phyloP scores from a whole-genome alignment of 2,113 vertebrate genomes.

The Neogale vison region DNA sequence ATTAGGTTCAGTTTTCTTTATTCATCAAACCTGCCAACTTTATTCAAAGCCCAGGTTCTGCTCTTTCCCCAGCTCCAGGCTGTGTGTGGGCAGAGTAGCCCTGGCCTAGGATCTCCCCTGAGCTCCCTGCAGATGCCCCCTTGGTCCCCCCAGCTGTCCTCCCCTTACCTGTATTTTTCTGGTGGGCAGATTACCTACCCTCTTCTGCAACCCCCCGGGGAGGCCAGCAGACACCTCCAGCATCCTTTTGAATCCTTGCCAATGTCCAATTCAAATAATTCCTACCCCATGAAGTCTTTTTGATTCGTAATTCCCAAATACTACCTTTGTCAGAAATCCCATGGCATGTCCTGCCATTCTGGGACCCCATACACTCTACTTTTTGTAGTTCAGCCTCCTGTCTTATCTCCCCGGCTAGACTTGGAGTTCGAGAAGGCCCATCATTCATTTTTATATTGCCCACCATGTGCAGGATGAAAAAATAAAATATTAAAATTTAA shows the following conservation, averaged over 20 bases:
- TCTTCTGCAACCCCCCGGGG: not conserved
- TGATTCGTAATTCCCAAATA: not conserved
- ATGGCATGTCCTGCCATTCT: not conserved
- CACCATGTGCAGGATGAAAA: not conserved
- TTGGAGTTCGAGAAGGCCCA: not conserved
- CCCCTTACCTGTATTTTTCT: not conserved
- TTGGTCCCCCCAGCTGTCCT: not conserved
- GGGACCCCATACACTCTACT: not conserved
- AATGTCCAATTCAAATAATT: not conserved
- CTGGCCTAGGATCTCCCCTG: not conserved
- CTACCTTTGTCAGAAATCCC: not conserved
- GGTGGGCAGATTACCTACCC: not conserved
- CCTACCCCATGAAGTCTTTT: not conserved
- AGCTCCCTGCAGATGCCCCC: not conserved
- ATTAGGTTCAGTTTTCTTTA: not conserved
- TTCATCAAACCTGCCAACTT: not conserved
- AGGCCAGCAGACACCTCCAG: not conserved
- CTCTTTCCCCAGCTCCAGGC: not conserved
- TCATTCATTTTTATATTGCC: not conserved
- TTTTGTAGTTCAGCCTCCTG: not conserved
- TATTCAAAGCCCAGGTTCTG: not conserved
- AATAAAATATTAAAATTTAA: not conserved
- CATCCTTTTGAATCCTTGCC: conserved; percentile 34
- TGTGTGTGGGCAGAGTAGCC: not conserved
- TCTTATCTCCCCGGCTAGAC: not conserved